Conservation (phyloP, 2,113 vertebrate genomes). For the Ibidorhyncha struthersii region DNA sequence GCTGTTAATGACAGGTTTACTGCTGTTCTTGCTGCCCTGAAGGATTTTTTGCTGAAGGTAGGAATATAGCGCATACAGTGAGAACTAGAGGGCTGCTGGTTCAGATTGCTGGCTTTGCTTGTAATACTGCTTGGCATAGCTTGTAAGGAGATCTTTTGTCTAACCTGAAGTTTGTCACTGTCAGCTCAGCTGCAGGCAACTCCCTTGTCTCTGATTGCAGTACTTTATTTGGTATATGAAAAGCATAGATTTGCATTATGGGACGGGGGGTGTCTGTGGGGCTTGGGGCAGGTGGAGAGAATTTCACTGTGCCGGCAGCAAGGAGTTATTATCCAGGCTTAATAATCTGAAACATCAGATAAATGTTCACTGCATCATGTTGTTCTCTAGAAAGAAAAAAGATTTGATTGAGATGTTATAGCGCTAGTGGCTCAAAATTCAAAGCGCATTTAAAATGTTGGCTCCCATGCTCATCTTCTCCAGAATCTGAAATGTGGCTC, state of each 20-base stretch:
- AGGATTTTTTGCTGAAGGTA: constrained; percentile 64
- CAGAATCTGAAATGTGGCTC: not conserved
- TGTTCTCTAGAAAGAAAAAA: not conserved
- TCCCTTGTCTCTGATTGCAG: not conserved
- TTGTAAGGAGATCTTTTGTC: constrained; percentile 15
- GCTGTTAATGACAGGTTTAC: constrained; percentile 64
- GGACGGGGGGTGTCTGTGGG: accelerated
- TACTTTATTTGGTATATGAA: not conserved
- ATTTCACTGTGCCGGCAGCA: not conserved
- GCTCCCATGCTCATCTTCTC: not conserved
- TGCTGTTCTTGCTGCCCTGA: constrained; percentile 55
- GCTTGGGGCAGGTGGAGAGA: not conserved
- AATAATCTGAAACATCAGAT: not conserved
- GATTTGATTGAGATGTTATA: not conserved
- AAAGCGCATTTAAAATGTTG: not conserved
- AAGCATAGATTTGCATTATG: not conserved
- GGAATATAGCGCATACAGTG: constrained; percentile 9
- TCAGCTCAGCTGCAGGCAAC: not conserved
- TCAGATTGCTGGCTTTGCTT: constrained; percentile 46
- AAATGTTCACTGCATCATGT: not conserved
- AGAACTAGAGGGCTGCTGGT: constrained; percentile 1
- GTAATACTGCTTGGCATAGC: not conserved
- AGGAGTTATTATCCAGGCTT: not conserved
- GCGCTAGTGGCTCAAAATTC: not conserved
- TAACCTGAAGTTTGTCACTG: constrained; percentile 49